Base-by-base conservation (phyloP, 2,797 vertebrate species). In the Pogonophryne albipinna region DNA sequence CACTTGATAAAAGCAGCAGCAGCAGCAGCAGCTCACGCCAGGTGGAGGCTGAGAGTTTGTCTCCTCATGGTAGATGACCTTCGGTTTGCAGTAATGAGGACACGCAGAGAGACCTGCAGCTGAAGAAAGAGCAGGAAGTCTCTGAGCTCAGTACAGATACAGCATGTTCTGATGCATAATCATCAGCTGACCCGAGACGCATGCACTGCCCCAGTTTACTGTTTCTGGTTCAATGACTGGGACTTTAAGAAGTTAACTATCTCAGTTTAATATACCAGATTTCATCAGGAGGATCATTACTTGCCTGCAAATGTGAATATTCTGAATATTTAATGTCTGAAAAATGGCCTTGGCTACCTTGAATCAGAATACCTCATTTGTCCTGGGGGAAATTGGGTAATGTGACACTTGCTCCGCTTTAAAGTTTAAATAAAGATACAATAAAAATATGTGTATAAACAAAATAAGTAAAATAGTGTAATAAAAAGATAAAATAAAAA, bases 61-160 rank as follows among this genome's bases (percentile, higher is more conserved):
- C 73, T 83, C 53, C 71, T 49, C 20, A 7, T n/a, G 71, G 31
- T 14, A 45, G 73, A 50, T 45, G 45, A 89, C 86, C 82, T 79
- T 74, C 71, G 74, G 60, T 53, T 78, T 52, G 49, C 10, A 82
- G 53, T 87, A 90, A 85, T 79, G 79, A 89, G 87, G 75, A 74
- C 83, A 87, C 44, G 20, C 70, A 53, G 38, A 77, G 59, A 78
- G 70, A 69, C 72, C 57, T 74, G 14, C 66, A 77, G 70, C 52
- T 52, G 65, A 60, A 64, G 47, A 75, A 65, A 11, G 64, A 86
- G 71, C 71, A 74, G 74, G 61, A 79, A 52, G 64, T 83, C 74
- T 78, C 81, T 76, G 55, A 66, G 77, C 78, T 57, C 34, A 60
- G 72, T 74, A 72, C 77, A 70, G 65, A 67, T 65, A 23, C 68